Base-by-base conservation (phyloP, 1,140 invertebrate species). In the Drosophila azteca region DNA sequence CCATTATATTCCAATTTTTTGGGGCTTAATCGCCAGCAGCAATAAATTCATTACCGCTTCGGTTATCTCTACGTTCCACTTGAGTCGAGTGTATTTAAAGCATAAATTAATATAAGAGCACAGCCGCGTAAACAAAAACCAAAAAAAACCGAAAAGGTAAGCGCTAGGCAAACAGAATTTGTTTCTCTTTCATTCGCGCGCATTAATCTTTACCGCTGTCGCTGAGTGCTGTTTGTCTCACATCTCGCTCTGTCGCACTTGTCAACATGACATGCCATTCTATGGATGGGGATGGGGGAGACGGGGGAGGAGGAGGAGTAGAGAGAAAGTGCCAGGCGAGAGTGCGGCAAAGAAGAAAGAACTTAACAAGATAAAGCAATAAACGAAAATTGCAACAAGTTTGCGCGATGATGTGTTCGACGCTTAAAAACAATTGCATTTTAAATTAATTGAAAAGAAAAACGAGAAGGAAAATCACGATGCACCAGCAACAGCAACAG, bases 331-430 rank as follows among this genome's bases (percentile, higher is more conserved):
- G 9, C 3, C 35, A 13, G 3, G 41, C 6, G n/a, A 15, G 29
- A n/a, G 15, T 22, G 43, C 26, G 20, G 46, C 41, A 17, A 41
- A 50, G 60, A 53, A 46, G 70, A 51, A 62, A 50, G 70, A 63
- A 57, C 57, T 43, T 29, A 55, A 75, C 77, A 82, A 61, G 82
- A 87, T 88, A 87, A 87, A 88, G 82, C 83, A 82, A 88, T 87
- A 82, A 88, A 85, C 58, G 75, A 78, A 87, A 88, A 87, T 88
- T 87, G 79, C 82, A 87, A 88, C 82, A 87, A 87, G 83, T 87
- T 88, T 78, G 54, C 65, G 69, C 45, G 44, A 39, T 39, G 71
- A 26, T 41, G 45, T 45, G 57, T 51, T 66, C 61, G 41, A 70
- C 44, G 64, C 45, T 77, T 62, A 67, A 78, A 80, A 77, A 87